phyloP scores from a whole-genome alignment of 2,888 invertebrate genomes.

The Coenonympha glycerion region DNA sequence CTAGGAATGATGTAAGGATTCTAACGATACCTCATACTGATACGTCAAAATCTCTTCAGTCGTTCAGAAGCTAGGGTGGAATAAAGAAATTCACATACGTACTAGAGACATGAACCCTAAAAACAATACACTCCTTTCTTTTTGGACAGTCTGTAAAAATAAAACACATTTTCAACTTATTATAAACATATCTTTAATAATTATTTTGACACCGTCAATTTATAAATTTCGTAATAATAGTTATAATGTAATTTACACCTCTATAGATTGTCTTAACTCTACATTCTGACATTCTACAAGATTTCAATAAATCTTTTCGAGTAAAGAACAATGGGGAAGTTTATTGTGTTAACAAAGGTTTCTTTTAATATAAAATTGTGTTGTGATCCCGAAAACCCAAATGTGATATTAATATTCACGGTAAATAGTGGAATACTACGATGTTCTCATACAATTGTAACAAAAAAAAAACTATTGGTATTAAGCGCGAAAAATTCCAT shows the following conservation, averaged over 20 bases:
- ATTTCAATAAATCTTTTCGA: conserved; percentile 26
- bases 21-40: no score
- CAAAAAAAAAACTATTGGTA: no score
- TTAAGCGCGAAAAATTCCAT: no score
- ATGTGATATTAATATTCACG: conserved; percentile 15
- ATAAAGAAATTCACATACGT: no score
- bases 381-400: conserved; percentile 17
- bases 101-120: no score
- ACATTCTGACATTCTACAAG: conserved; percentile 30
- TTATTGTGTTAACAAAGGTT: conserved; percentile 39
- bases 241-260: conserved; percentile 34
- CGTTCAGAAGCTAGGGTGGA: no score
- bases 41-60: no score
- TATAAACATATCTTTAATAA: conserved; percentile 71
- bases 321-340: background rate
- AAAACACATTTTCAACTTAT: conserved; percentile 46
- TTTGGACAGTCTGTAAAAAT: no score
- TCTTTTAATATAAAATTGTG: conserved; percentile 25
- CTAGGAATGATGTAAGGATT: no score
- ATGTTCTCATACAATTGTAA: no score
- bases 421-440: conserved; percentile 24
- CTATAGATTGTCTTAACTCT: conserved; percentile 38
- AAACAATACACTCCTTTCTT: no score
- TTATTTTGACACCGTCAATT: conserved; percentile 72
- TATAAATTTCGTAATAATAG: conserved; percentile 47